Base-by-base conservation (phyloP, 2,888 invertebrate genomes). In the Calephelis perditalis region DNA sequence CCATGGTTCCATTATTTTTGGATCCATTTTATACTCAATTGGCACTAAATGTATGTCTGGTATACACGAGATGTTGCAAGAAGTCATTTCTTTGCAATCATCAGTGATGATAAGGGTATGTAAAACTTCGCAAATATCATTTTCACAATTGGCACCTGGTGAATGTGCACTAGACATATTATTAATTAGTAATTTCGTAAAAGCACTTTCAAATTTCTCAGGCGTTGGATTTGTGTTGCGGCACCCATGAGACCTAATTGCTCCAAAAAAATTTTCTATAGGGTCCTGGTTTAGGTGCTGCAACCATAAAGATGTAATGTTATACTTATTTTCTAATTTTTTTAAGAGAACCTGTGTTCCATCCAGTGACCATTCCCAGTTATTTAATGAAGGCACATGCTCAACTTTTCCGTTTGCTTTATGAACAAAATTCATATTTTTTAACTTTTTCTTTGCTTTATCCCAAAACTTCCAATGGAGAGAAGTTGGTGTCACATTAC, bases 221-320 rank as follows among this genome's bases (percentile, higher is more conserved):
- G 37, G 37, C 7, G 37, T 37, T 37, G 37, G 37, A 7, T 37
- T 37, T 37, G 37, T 37, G 37, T 37, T 37, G 7, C 37, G 37
- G 37, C 37, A 37, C 7, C 37, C 37, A 37, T 37, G 37, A 7
- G 6, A 63, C 26, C 67, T 61, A n/a, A 70, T 65, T 5, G 65
- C 59, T 7, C 68, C 68, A 62, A 71, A 71, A 62, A 71, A 69
- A 40, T 64, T 70, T 63, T 72, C 69, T 1, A 72, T 36, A 1
- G 70, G 67, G 40, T 71, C 71, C 57, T 71, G 71, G 47, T 72
- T 71, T 0, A 71, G 55, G 59, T 71, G 71, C 37, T 71, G 61
- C 65, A 67, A 59, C 70, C 70, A 69, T 11, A 71, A 56, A 3
- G 70, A 70, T 1, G 59, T 63, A 7, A 71, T 60, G 3, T 52